These are phyloP conservation scores for Drosophila eugracilis DNA, from an alignment of 1,140 invertebrate species.

Conservation along the genomic window DNA sequence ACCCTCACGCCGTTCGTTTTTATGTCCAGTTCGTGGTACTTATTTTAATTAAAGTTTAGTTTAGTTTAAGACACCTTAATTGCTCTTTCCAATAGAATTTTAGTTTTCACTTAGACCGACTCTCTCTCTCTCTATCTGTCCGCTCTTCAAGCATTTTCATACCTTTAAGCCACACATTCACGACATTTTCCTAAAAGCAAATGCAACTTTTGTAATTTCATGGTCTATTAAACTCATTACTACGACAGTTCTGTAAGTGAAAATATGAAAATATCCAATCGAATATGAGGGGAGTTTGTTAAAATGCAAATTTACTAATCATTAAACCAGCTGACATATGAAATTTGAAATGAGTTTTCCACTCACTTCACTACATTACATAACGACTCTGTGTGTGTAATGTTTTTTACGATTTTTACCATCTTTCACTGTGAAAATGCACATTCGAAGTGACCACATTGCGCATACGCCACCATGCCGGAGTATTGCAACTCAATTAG, in stretches of 20 bases:
- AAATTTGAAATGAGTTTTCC: conserved; percentile 75
- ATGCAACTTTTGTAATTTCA: conserved; percentile 31
- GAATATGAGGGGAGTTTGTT: not conserved
- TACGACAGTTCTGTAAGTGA: conserved; percentile 29
- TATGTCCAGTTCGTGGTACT: conserved; percentile 47
- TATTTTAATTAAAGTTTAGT: conserved; percentile 46
- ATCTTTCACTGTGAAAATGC: conserved; percentile 83
- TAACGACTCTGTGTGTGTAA: conserved; percentile 6
- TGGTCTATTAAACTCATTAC: conserved; percentile 19
- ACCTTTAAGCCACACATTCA: conserved; percentile 11
- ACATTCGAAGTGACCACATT: conserved; percentile 76
- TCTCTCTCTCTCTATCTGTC: conserved; percentile 27
- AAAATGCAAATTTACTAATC: conserved; percentile 69
- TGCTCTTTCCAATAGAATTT: conserved; percentile 39
- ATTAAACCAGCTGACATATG: conserved; percentile 73
- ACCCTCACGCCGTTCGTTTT: conserved; percentile 44
- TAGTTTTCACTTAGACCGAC: conserved; percentile 34
- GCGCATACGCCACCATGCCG: conserved; percentile 46
- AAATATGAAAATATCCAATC: conserved; percentile 2
- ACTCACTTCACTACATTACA: conserved; percentile 22
- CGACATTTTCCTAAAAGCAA: conserved; percentile 32
- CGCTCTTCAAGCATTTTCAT: conserved; percentile 8
- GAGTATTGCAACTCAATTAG: conserved; percentile 23
- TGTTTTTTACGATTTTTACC: conserved; percentile 84
- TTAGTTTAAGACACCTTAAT: conserved; percentile 30